Conservation (phyloP, 2,797 vertebrate genomes). For the Mionectes olivaceus region DNA sequence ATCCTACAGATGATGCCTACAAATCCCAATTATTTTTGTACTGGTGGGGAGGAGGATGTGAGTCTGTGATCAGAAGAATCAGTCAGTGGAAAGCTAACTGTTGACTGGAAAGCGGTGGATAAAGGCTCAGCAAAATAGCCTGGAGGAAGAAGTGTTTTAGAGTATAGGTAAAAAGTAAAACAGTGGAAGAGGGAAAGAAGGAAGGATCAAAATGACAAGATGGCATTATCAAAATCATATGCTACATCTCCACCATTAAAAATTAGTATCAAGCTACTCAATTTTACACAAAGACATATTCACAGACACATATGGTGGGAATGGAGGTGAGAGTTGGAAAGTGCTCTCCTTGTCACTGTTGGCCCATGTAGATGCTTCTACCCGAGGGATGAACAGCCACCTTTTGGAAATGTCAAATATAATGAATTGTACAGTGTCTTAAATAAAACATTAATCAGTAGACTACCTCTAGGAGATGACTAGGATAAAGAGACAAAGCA, state of each 20-base stretch:
- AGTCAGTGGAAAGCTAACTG: not conserved
- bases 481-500: not conserved
- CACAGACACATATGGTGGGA: not conserved
- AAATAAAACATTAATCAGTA: not conserved
- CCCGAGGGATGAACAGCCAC: not conserved
- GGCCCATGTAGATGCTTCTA: not conserved
- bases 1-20: not conserved
- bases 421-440: not conserved
- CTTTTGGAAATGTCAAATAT: not conserved
- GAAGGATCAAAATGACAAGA: not conserved
- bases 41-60: rapidly evolving
- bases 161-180: not conserved
- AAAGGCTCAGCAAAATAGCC: not conserved
- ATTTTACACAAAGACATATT: not conserved
- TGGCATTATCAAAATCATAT: not conserved
- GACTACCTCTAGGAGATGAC: not conserved
- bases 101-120: not conserved
- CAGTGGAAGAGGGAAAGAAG: not conserved
- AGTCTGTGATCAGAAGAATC: not conserved
- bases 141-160: not conserved
- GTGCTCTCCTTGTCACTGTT: not conserved
- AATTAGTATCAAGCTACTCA: not conserved
- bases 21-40: not conserved
- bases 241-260: not conserved
- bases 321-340: slow-evolving; percentile 32